Percentiles rank a stretch among this genome's conserved stretches.
Evolutionary conservation across 1,140 invertebrate species (phyloP).

Genomic region (Lepeophtheirus salmonis): DNA sequence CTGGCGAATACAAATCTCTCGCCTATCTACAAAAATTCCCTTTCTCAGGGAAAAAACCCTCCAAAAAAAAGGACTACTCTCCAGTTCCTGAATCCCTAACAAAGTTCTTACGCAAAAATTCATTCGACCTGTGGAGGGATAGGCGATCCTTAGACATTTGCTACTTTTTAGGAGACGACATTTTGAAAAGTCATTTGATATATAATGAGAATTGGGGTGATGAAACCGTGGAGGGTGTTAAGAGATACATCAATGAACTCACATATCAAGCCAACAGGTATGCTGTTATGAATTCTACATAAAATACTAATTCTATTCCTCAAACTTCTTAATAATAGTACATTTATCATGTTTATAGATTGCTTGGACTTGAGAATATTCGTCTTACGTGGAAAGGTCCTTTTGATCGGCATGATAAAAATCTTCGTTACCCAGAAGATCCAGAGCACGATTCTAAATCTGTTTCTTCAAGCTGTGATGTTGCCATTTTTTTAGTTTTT

Average conservation of each 20-base stretch:
- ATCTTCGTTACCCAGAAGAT: neutral
- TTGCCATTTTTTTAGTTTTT: neutral
- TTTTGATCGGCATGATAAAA: neutral
- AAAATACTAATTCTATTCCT: too few species aligned
- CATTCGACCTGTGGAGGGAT: neutral
- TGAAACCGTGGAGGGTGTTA: too few species aligned
- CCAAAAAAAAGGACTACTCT: neutral
- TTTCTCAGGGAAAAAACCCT: neutral
- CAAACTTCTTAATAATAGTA: too few species aligned
- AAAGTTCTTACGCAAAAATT: neutral
- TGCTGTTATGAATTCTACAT: too few species aligned
- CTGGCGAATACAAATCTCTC: neutral
- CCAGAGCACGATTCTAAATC: neutral
- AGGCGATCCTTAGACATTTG: neutral
- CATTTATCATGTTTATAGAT: too few species aligned
- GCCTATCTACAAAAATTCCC: neutral
- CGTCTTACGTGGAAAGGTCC: neutral
- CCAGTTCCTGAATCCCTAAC: neutral
- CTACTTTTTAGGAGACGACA: neutral
- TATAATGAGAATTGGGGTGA: constrained; percentile 1
- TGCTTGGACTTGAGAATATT: neutral
- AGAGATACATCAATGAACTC: too few species aligned
- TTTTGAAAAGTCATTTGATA: neutral
- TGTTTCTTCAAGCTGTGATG: neutral
- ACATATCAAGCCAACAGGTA: too few species aligned